Conservation (phyloP, 53 echinoderm and acorn worm species). For the Hippasteria phrygiana region DNA sequence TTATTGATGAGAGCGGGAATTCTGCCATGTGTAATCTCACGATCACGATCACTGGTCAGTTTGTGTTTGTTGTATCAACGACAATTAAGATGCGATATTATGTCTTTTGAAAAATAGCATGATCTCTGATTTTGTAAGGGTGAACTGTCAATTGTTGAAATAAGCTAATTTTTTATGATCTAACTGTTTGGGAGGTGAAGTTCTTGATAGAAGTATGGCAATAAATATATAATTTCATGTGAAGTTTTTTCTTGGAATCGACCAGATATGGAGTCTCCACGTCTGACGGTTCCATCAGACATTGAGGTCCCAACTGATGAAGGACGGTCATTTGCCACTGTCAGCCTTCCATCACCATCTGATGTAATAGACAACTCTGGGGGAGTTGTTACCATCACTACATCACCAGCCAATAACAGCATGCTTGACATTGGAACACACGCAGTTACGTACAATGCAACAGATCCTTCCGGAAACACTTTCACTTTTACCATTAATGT, state of each 20-base stretch:
- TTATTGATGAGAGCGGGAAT: slow-evolving; percentile 2
- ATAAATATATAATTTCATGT: too few species aligned
- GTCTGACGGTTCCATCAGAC: background rate
- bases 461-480: background rate
- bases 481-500: background rate
- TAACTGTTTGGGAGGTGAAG: too few species aligned
- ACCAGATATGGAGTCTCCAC: background rate
- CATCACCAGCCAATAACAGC: slow-evolving; percentile 27
- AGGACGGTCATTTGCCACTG: background rate
- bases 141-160: too few species aligned
- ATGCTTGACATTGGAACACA: background rate
- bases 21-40: background rate
- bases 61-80: too few species aligned
- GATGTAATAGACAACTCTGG: slow-evolving; percentile 17
- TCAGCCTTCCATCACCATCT: slow-evolving; percentile 2
- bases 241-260: background rate
- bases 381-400: background rate
- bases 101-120: too few species aligned
- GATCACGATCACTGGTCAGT: background rate
- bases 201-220: too few species aligned
- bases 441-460: background rate
- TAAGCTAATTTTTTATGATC: too few species aligned
- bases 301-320: background rate
- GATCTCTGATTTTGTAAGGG: background rate
- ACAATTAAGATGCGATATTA: too few species aligned